Conservation (phyloP, 2,113 vertebrate species). For the Podilymbus podiceps region DNA sequence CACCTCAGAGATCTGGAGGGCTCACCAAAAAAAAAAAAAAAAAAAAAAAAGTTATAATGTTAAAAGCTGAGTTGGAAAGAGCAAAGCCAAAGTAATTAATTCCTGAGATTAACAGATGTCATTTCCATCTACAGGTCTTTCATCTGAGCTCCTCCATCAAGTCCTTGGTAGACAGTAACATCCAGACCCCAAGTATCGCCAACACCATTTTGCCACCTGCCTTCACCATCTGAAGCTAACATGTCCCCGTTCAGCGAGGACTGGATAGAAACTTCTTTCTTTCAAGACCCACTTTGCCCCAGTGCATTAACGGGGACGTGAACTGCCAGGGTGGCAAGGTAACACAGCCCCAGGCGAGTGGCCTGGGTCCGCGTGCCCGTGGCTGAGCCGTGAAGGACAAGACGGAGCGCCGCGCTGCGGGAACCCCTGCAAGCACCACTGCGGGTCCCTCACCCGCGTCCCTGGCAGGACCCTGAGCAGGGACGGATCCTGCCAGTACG, state of each 20-base stretch:
- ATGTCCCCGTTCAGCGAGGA: background rate
- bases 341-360: background rate
- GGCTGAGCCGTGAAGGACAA: background rate
- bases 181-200: background rate
- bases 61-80: background rate
- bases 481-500: background rate
- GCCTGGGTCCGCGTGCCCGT: background rate
- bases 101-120: background rate
- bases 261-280: background rate
- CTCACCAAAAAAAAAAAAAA: background rate
- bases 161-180: background rate
- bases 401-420: no score
- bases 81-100: background rate
- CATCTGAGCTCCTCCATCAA: background rate
- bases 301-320: background rate
- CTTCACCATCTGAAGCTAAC: background rate
- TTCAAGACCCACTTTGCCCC: background rate
- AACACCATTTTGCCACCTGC: background rate
- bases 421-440: background rate
- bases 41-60: background rate
- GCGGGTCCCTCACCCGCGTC: background rate
- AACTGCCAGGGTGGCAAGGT: background rate
- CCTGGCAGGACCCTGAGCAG: rapidly evolving
- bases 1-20: rapidly evolving
- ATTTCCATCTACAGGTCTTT: background rate